These are phyloP conservation scores for Eupelmus urozonus DNA, from an alignment of 2,888 invertebrate genomes.

Conservation along the genomic window DNA sequence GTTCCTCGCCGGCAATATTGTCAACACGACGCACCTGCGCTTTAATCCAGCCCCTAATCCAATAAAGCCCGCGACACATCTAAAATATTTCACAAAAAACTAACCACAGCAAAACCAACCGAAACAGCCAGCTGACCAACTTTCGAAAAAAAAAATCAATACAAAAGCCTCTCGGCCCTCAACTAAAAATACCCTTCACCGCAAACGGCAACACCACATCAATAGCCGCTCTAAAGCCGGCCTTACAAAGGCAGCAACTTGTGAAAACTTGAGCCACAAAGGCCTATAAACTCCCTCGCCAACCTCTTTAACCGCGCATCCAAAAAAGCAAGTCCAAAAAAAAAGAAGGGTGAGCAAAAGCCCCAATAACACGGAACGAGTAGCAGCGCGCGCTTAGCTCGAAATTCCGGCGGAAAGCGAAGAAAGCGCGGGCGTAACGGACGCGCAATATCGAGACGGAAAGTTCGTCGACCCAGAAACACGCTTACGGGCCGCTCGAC, in stretches of 20 bases:
- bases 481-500: conserved; percentile 42
- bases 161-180: background rate
- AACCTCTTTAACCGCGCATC: background rate
- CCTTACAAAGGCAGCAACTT: too few species aligned
- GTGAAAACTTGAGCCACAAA: too few species aligned
- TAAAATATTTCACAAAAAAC: too few species aligned
- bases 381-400: background rate
- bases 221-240: too few species aligned
- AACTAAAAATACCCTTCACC: background rate
- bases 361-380: too few species aligned
- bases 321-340: background rate
- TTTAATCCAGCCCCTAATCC: too few species aligned
- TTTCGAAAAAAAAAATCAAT: too few species aligned
- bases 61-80: too few species aligned
- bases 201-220: background rate
- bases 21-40: background rate
- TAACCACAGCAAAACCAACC: too few species aligned
- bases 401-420: conserved; percentile 28
- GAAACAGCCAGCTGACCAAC: too few species aligned
- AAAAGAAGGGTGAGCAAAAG: background rate
- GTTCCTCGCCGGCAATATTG: conserved; percentile 10
- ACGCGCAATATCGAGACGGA: conserved; percentile 54
- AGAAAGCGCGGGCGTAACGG: background rate
- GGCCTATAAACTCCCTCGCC: too few species aligned
- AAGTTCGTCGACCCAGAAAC: conserved; percentile 60